These are phyloP conservation scores for Dromius quadrimaculatus DNA, from an alignment of 2,888 invertebrate genomes.

Conservation along the genomic window DNA sequence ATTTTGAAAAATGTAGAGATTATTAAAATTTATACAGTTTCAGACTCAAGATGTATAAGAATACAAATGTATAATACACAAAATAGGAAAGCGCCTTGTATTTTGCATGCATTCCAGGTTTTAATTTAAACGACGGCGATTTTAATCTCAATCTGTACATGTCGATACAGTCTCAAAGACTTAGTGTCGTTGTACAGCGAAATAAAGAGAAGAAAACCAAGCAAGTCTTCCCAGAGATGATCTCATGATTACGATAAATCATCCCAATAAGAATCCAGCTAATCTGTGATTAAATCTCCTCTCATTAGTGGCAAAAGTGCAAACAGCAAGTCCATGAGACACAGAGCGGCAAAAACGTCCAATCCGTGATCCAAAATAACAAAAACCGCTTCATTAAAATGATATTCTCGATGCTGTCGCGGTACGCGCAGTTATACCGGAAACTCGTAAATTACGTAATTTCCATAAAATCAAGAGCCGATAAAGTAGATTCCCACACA, in stretches of 20 bases:
- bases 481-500: constrained; percentile 48
- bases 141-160: too few species aligned
- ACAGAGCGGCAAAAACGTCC: constrained; percentile 12
- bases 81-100: too few species aligned
- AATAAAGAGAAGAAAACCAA: constrained; percentile 1
- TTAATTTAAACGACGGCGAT: too few species aligned
- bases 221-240: not conserved
- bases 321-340: constrained; percentile 11
- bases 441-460: constrained; percentile 42
- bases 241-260: constrained; percentile 26
- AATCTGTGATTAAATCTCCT: constrained; percentile 43
- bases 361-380: not conserved
- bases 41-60: too few species aligned
- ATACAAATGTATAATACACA: too few species aligned
- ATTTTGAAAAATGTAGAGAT: too few species aligned
- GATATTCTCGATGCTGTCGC: constrained; percentile 24
- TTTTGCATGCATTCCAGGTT: too few species aligned
- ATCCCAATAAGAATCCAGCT: constrained; percentile 30
- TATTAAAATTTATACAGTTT: too few species aligned
- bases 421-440: constrained; percentile 5
- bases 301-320: constrained; percentile 40
- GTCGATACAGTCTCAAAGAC: not conserved
- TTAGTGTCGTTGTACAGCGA: not conserved
- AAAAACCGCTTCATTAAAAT: constrained; percentile 44
- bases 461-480: constrained; percentile 48